Evolutionary conservation across 2,797 vertebrate species (phyloP), one percentile per base, ranked within the genome.

Genomic region (Thamnophis elegans): DNA sequence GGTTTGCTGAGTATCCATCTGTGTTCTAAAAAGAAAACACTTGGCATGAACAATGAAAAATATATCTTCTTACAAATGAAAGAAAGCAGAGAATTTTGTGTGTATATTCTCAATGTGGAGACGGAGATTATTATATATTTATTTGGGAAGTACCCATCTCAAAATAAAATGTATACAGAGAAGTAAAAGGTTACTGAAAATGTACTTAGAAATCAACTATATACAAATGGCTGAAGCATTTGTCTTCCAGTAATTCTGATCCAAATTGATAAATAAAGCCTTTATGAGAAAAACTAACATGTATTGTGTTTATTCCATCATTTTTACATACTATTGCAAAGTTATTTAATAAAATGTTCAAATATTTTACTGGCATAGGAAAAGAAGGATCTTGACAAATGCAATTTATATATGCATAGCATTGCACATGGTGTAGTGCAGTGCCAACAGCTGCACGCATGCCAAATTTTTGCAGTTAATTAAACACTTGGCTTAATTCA

Each of bases 391-490:
- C 65, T 90, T 85, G 85, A 95, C 94, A 96, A 94, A 92, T 95
- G 82, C 94, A 94, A 94, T 95, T 96, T 93, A 95, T 95, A 93
- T 94, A 94, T 94, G 92, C 36, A 92, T 73, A 94, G 59, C 88
- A 89, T 60, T 92, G 32, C 82, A 88, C 65, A 93, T 60, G 68
- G 88, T 94, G 85, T 95, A 85, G 94, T 95, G 92, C 94, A 95
- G 94, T 96, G 96, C 97, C 96, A 97, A 94, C 94, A 94, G 94
- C 93, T 95, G 94, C 91, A 94, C 8, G 85, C 89, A 94, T 96
- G 96, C 96, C 96, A 95, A 95, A 95, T 85, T 95, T 96, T 94
- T 95, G 93, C 93, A 95, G 94, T 94, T 97, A 96, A 97, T 97
- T 97, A 96, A 95, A 95, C 94, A 95, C 95, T 96, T 96, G 92